These are phyloP conservation scores for Cryptoblepharus egeriae DNA, from an alignment of 2,797 vertebrate species.

Conservation along the genomic window DNA sequence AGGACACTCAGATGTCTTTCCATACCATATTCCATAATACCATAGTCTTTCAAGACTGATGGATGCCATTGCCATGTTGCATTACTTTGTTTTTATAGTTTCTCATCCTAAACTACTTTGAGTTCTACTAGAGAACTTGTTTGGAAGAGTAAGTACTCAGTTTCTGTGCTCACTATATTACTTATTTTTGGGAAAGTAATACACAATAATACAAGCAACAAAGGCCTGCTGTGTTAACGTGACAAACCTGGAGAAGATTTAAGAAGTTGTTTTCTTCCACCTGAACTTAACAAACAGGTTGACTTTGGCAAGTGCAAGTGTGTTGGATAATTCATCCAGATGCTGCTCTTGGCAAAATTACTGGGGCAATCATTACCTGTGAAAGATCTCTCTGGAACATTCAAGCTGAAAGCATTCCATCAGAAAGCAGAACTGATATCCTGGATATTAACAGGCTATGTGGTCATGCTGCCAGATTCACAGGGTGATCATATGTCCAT, in stretches of 20 bases:
- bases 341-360: slow-evolving; percentile 57
- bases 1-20: too few relatives aligned
- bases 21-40: too few relatives aligned
- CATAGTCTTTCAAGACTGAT: too few relatives aligned
- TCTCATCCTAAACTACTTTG: not conserved
- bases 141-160: not conserved
- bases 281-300: not conserved
- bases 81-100: not conserved
- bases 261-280: not conserved
- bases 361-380: slow-evolving; percentile 32
- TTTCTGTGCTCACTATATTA: not conserved
- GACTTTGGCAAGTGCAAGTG: not conserved
- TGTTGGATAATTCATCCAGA: slow-evolving; percentile 56
- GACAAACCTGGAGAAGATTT: not conserved
- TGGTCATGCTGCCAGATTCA: not conserved
- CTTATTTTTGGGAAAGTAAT: not conserved
- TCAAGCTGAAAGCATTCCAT: slow-evolving; percentile 26
- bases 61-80: too few relatives aligned
- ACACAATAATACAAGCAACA: too few relatives aligned
- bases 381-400: slow-evolving; percentile 55
- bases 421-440: not conserved
- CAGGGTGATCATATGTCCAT: too few relatives aligned
- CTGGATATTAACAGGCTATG: not conserved
- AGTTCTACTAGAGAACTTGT: not conserved
- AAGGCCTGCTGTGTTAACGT: not conserved